Evolutionary conservation across 1,140 invertebrate genomes (phyloP).

Genomic region (Maniola jurtina): DNA sequence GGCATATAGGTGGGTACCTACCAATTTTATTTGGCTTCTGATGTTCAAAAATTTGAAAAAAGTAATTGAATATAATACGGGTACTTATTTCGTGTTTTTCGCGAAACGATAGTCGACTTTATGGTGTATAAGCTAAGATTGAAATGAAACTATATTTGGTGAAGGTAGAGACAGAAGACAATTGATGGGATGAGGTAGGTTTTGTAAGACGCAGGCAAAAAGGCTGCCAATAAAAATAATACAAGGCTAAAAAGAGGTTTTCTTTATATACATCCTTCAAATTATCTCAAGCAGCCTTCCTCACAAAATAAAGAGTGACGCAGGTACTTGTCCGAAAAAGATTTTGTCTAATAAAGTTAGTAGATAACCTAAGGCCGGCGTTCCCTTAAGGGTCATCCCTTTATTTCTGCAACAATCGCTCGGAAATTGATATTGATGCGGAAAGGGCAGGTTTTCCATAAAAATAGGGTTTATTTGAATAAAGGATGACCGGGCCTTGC

Average conservation of each 20-base stretch:
- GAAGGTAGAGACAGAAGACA: too few relatives aligned
- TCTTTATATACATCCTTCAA: slow-evolving; percentile 3
- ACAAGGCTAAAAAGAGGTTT: background rate
- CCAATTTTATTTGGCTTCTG: background rate
- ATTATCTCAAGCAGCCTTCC: slow-evolving; percentile 20
- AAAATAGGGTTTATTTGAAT: slow-evolving; percentile 79
- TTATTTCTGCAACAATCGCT: slow-evolving; percentile 77
- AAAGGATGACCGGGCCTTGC: slow-evolving; percentile 69
- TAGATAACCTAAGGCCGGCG: slow-evolving; percentile 58
- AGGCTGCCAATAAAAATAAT: background rate
- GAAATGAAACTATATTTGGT: too few relatives aligned
- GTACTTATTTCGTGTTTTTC: too few relatives aligned
- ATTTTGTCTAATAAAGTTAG: slow-evolving; percentile 73
- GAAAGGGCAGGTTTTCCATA: slow-evolving; percentile 77
- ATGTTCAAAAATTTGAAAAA: too few relatives aligned
- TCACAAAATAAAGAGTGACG: slow-evolving; percentile 46
- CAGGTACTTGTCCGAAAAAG: slow-evolving; percentile 40
- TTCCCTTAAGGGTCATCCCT: slow-evolving; percentile 76
- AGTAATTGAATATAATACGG: too few relatives aligned
- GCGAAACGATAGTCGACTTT: too few relatives aligned
- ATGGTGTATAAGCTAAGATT: too few relatives aligned
- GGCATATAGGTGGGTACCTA: background rate
- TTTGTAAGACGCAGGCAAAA: background rate
- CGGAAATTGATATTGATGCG: slow-evolving; percentile 78
- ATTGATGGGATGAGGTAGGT: too few relatives aligned